A percentile compares a stretch with the other conserved stretches of the same genome.
Conservation (phyloP, 2,113 vertebrate genomes). For the Panthera tigris region DNA sequence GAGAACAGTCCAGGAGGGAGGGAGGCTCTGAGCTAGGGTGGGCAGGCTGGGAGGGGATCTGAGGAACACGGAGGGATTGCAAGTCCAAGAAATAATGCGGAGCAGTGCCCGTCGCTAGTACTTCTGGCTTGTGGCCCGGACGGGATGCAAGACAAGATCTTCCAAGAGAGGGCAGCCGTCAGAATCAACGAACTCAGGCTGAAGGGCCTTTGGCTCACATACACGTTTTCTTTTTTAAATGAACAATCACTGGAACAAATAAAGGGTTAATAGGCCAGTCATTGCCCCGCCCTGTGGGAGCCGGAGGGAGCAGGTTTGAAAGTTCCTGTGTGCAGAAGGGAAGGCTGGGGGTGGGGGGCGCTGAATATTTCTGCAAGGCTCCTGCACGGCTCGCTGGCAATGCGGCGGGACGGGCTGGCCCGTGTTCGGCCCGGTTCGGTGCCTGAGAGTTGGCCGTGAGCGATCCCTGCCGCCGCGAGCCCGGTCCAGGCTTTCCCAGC, state of each 20-base stretch:
- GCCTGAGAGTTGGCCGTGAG: neutral
- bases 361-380: neutral
- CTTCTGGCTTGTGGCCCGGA: constrained; percentile 52
- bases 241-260: constrained; percentile 47
- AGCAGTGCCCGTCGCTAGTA: neutral
- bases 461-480: neutral
- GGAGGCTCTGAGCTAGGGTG: neutral
- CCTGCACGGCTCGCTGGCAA: neutral
- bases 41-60: constrained; percentile 14
- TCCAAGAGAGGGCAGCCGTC: constrained; percentile 38
- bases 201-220: neutral
- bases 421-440: neutral
- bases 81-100: constrained; percentile 44
- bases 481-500: neutral
- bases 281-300: constrained; percentile 67
- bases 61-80: neutral
- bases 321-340: constrained; percentile 61
- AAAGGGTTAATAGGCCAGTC: constrained; percentile 73
- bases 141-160: constrained; percentile 53
- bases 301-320: constrained; percentile 68
- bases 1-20: neutral
- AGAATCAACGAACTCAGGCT: constrained; percentile 16
- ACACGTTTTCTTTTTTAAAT: neutral
- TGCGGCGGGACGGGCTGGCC: neutral
- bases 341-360: neutral